These are phyloP conservation scores for Manis javanica DNA, from an alignment of 2,797 vertebrate species.

Conservation along the genomic window DNA sequence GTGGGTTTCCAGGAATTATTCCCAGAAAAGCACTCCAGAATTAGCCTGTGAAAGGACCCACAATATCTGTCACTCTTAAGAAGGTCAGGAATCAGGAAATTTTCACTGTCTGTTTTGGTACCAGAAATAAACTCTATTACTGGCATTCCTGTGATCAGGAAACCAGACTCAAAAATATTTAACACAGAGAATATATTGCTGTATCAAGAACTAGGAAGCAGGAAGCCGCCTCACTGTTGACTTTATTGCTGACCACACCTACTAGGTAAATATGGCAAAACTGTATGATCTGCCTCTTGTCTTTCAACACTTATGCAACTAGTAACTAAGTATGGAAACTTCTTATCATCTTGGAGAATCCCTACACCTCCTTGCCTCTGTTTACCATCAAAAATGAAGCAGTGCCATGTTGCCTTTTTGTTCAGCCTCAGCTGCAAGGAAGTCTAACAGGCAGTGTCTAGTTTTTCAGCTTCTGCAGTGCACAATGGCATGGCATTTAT, in stretches of 20 bases:
- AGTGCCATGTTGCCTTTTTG: not conserved
- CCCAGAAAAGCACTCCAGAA: not conserved
- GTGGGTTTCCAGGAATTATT: not conserved
- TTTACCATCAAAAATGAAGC: not conserved
- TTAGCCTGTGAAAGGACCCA: not conserved
- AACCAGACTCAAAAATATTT: not conserved
- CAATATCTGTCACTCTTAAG: not conserved
- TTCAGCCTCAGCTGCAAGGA: not conserved
- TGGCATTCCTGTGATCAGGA: not conserved
- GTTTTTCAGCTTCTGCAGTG: not conserved
- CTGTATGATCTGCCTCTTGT: not conserved
- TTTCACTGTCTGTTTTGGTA: not conserved
- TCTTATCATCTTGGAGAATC: not conserved
- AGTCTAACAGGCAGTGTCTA: not conserved
- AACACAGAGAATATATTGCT: too few relatives aligned
- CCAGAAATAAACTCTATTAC: not conserved
- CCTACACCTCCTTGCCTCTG: not conserved
- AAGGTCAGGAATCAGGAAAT: not conserved
- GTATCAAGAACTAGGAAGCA: not conserved
- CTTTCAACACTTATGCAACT: not conserved
- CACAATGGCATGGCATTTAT: not conserved
- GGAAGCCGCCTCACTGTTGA: not conserved
- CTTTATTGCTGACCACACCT: not conserved
- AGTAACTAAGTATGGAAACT: not conserved
- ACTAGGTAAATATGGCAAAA: not conserved